phyloP scores from a whole-genome alignment of 1,140 invertebrate genomes.

The Leucophenga varia region DNA sequence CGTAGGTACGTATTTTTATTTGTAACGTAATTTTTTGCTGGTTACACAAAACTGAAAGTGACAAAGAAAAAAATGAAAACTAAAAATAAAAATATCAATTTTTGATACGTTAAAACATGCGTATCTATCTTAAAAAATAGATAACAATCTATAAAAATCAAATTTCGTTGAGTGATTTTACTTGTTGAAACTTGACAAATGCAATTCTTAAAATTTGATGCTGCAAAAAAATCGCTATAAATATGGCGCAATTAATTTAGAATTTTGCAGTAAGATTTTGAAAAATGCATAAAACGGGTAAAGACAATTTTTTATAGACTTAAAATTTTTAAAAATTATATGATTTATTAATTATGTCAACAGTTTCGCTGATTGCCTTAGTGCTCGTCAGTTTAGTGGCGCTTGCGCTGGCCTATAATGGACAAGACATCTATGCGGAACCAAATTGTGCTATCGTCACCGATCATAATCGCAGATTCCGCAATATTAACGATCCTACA shows the following conservation, averaged over 20 bases:
- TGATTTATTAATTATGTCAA: too few relatives aligned
- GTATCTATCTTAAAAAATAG: too few relatives aligned
- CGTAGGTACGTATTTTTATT: too few relatives aligned
- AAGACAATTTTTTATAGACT: too few relatives aligned
- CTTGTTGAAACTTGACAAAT: conserved; percentile 23
- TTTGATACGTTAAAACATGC: too few relatives aligned
- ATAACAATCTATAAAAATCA: too few relatives aligned
- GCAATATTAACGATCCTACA: conserved; percentile 48
- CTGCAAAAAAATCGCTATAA: conserved; percentile 26
- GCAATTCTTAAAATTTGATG: conserved; percentile 22
- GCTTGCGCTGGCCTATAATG: conserved; percentile 35
- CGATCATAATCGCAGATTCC: conserved; percentile 46
- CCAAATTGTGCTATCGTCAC: conserved; percentile 41
- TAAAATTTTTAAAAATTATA: too few relatives aligned
- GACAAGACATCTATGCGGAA: conserved; percentile 50
- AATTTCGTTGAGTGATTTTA: conserved; percentile 44
- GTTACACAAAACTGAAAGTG: conserved; percentile 24
- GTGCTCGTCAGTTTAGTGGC: conserved; percentile 35
- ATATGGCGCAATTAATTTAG: conserved; percentile 31
- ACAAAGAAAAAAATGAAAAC: conserved; percentile 12
- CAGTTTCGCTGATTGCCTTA: conserved; percentile 29
- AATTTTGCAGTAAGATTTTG: too few relatives aligned
- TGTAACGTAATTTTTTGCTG: conserved; percentile 17
- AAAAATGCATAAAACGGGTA: conserved; percentile 44
- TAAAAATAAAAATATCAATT: conserved; percentile 2